Evolutionary conservation across 2,113 vertebrate species (phyloP).

Genomic region (Saguinus imperator): DNA sequence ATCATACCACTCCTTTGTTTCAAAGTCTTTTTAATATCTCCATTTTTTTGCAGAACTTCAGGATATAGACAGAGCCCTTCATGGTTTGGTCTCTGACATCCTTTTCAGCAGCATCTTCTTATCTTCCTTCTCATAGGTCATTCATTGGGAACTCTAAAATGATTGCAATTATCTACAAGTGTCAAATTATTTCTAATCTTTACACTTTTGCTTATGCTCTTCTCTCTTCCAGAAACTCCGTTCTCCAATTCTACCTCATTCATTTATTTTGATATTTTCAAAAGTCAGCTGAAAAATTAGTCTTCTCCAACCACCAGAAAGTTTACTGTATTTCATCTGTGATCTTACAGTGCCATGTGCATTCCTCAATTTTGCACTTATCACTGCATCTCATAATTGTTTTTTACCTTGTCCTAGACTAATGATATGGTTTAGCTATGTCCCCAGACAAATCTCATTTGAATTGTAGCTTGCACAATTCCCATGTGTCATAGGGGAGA

Average conservation of each 20-base stretch:
- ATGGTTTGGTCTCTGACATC: not conserved
- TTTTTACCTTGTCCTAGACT: not conserved
- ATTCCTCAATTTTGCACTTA: not conserved
- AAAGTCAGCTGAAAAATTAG: not conserved
- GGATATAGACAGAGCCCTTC: not conserved
- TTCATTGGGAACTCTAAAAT: not conserved
- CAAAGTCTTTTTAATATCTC: not conserved
- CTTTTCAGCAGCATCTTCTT: not conserved
- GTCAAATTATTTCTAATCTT: not conserved
- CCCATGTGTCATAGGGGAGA: too few relatives aligned
- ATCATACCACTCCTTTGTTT: not conserved
- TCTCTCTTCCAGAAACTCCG: not conserved
- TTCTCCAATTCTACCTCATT: not conserved
- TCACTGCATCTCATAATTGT: not conserved
- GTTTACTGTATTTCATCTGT: not conserved
- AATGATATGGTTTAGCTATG: not conserved
- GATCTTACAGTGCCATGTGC: accelerated
- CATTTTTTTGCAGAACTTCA: not conserved
- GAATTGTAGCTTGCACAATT: too few relatives aligned
- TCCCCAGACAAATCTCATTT: too few relatives aligned
- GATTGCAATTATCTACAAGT: not conserved
- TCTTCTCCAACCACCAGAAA: not conserved
- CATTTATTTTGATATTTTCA: not conserved
- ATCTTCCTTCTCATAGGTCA: not conserved
- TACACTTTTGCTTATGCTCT: not conserved